phyloP scores from a whole-genome alignment of 1,140 invertebrate species.

The Hycleus phaleratus region DNA sequence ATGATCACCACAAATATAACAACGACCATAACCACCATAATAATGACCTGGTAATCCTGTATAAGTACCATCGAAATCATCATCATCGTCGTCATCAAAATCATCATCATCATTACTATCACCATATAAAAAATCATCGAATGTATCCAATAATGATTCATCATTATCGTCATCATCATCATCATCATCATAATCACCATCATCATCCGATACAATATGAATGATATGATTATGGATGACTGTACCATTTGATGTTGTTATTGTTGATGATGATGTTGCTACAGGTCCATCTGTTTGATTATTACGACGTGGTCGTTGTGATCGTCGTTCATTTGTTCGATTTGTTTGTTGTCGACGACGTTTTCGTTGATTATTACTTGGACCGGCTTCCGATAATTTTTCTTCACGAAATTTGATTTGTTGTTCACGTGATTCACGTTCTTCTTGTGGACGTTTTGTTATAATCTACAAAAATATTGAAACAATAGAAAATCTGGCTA shows the following conservation, averaged over 20 bases:
- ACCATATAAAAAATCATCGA: too few relatives aligned
- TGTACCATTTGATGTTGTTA: not conserved
- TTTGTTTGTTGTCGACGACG: not conserved
- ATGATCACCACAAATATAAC: slow-evolving; percentile 36
- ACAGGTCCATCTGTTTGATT: not conserved
- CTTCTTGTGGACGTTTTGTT: not conserved
- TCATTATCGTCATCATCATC: slow-evolving; percentile 23
- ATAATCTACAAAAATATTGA: not conserved
- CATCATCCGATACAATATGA: slow-evolving; percentile 22
- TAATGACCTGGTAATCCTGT: slow-evolving; percentile 26
- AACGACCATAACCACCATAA: slow-evolving; percentile 41
- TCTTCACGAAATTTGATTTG: not conserved
- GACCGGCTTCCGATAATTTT: not conserved
- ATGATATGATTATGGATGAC: too few relatives aligned
- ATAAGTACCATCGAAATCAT: slow-evolving; percentile 7
- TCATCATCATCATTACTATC: slow-evolving; percentile 21
- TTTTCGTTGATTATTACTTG: not conserved
- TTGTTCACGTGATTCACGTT: not conserved
- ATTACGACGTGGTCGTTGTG: not conserved
- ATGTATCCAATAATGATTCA: slow-evolving; percentile 4
- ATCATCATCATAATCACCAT: slow-evolving; percentile 17
- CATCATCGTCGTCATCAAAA: slow-evolving; percentile 24
- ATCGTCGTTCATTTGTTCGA: not conserved
- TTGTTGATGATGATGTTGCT: not conserved
- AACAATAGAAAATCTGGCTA: not conserved